Evolutionary conservation across 1,140 invertebrate genomes (phyloP).

Genomic region (Steinernema feltiae): DNA sequence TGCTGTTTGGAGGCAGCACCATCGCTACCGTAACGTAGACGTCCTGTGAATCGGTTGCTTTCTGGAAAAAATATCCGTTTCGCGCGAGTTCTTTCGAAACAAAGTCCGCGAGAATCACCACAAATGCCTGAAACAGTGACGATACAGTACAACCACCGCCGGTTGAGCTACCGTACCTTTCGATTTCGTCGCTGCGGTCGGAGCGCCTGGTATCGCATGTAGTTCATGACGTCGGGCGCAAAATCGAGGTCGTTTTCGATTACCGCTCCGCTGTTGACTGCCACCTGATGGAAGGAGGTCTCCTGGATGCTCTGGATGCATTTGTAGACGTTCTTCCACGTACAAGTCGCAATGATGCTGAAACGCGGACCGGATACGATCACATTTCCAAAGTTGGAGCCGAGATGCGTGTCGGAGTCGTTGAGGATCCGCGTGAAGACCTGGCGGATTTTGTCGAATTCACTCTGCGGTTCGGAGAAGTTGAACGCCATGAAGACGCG

Average conservation of each 20-base stretch:
- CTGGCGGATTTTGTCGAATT: neutral
- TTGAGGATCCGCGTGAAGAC: constrained; percentile 1
- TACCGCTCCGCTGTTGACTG: neutral
- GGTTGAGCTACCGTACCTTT: neutral
- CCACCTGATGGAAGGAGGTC: neutral
- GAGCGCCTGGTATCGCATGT: constrained; percentile 1
- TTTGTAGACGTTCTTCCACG: neutral
- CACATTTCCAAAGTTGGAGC: neutral
- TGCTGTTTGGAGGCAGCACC: neutral
- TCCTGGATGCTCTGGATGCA: constrained; percentile 9
- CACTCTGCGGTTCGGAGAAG: neutral
- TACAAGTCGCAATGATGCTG: neutral
- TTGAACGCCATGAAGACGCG: constrained; percentile 13
- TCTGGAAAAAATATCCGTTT: neutral
- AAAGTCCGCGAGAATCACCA: neutral
- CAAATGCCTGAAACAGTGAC: neutral
- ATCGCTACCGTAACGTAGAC: neutral
- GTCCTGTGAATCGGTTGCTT: neutral
- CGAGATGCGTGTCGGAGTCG: neutral
- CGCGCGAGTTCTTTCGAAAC: neutral
- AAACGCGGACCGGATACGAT: constrained; percentile 4
- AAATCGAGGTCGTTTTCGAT: neutral
- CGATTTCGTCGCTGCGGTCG: neutral
- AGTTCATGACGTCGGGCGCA: neutral
- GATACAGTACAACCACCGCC: neutral